Evolutionary conservation across 2,113 vertebrate species (phyloP).

Genomic region (Grammatotria lemairii): DNA sequence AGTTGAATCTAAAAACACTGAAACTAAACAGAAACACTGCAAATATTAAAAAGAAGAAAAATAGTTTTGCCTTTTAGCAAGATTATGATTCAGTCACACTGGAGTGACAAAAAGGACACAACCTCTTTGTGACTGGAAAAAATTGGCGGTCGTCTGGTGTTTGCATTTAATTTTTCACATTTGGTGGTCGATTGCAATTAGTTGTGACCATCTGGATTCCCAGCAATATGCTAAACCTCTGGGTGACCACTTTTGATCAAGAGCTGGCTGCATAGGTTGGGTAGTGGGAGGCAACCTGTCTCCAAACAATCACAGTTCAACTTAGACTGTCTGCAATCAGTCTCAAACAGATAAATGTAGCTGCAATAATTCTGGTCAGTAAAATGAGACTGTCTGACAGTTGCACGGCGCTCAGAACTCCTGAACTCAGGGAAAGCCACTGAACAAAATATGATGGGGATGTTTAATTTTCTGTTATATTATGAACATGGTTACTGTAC

Average conservation of each 20-base stretch:
- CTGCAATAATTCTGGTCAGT: neutral
- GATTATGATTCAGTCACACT: neutral
- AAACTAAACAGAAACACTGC: neutral
- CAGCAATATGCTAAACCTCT: neutral
- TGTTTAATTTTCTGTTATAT: neutral
- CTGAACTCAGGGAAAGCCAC: neutral
- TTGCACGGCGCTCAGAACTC: rapidly evolving
- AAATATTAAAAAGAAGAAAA: neutral
- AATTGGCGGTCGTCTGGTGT: neutral
- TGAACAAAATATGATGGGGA: neutral
- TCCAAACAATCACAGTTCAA: neutral
- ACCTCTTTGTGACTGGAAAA: neutral
- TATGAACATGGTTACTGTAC: neutral
- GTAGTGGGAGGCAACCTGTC: neutral
- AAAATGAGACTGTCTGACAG: neutral
- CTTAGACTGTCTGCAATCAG: neutral
- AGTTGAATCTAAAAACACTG: neutral
- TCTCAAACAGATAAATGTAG: neutral
- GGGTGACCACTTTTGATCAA: neutral
- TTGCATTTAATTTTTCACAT: neutral
- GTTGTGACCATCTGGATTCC: neutral
- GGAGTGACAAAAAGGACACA: neutral
- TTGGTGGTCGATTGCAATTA: neutral
- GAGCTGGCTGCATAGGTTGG: neutral
- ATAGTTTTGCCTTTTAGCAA: neutral